Evolutionary conservation across 2,888 invertebrate genomes (phyloP).

Genomic region (Coecobrya sp.): DNA sequence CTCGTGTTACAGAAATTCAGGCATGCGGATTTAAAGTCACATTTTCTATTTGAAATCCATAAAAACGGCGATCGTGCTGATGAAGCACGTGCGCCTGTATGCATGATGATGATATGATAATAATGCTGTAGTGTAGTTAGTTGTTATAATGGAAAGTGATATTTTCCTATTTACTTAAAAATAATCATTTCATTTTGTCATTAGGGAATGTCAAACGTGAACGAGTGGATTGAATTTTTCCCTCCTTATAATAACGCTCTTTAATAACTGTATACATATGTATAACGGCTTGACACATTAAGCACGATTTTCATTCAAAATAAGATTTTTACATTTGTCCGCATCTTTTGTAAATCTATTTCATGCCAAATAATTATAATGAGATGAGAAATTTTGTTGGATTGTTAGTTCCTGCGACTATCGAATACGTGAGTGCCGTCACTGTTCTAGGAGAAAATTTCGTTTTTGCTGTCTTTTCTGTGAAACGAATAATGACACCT

Average conservation of each 20-base stretch:
- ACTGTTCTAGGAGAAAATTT: not conserved
- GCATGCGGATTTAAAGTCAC: not conserved
- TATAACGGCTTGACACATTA: conserved; percentile 41
- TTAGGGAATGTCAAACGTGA: conserved; percentile 49
- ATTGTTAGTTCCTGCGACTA: not conserved
- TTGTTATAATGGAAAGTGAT: conserved; percentile 39
- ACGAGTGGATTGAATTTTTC: conserved; percentile 13
- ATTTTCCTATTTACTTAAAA: conserved; percentile 47
- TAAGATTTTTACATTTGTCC: not conserved
- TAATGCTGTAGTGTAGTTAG: not conserved
- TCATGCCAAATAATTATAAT: not conserved
- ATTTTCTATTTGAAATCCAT: conserved; percentile 44
- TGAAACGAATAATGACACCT: too few species aligned
- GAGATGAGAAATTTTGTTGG: not conserved
- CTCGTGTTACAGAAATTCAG: not conserved
- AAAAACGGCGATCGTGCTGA: conserved; percentile 51
- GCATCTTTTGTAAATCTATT: not conserved
- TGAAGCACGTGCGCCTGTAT: conserved; percentile 38
- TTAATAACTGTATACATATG: not conserved
- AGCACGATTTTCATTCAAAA: conserved; percentile 57
- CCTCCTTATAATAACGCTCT: not conserved
- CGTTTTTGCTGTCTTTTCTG: not conserved
- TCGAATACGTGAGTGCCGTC: not conserved
- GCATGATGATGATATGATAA: conserved; percentile 15
- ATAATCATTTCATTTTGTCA: conserved; percentile 44